These are phyloP conservation scores for Brachyopa scutellaris DNA, from an alignment of 2,888 invertebrate genomes.

Conservation along the genomic window DNA sequence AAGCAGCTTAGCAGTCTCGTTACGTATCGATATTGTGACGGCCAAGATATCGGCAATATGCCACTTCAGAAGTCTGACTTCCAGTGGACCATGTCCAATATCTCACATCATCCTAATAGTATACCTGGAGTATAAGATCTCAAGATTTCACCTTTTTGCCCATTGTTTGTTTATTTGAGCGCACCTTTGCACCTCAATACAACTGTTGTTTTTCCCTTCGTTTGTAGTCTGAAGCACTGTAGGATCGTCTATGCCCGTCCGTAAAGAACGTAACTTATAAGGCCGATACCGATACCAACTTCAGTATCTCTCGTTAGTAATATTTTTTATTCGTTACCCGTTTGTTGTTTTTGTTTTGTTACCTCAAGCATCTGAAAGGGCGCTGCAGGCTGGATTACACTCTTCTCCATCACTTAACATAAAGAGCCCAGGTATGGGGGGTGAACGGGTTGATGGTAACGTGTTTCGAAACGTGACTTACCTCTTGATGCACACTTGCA, in stretches of 20 bases:
- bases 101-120: constrained; percentile 23
- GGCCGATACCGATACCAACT: constrained; percentile 23
- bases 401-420: constrained; percentile 42
- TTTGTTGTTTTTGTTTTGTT: constrained; percentile 63
- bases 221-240: not conserved
- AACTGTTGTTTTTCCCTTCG: not conserved
- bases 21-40: constrained; percentile 42
- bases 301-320: constrained; percentile 57
- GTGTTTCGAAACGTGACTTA: constrained; percentile 66
- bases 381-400: constrained; percentile 57
- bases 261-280: constrained; percentile 42
- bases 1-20: no score
- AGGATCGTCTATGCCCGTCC: constrained; percentile 8
- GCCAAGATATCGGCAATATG: constrained; percentile 5
- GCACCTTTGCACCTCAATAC: constrained; percentile 26
- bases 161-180: constrained; percentile 61
- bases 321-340: constrained; percentile 26
- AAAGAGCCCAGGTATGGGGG: constrained; percentile 11
- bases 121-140: constrained; percentile 39
- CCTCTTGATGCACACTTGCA: constrained; percentile 37
- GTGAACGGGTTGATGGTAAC: constrained; percentile 16
- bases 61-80: constrained; percentile 43
- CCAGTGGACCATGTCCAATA: constrained; percentile 35
- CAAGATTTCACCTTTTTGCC: constrained; percentile 52
- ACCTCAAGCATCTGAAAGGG: constrained; percentile 65